Conservation (phyloP, 2,888 invertebrate species). For the Drosophila anceps region DNA sequence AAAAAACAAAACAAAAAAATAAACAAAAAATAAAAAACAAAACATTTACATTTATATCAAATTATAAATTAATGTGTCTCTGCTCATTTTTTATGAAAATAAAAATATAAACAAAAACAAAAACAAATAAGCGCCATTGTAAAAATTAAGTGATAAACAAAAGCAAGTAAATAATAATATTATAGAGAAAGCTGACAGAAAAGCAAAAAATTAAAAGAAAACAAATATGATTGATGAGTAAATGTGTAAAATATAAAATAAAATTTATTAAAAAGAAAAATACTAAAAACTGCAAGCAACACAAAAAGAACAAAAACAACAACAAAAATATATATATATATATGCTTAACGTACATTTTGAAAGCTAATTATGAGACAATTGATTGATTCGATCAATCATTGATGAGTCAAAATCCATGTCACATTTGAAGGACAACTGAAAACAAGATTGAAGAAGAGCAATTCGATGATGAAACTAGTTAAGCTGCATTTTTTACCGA, state of each 20-base stretch:
- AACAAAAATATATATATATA: neutral
- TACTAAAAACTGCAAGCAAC: constrained; percentile 33
- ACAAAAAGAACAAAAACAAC: constrained; percentile 15
- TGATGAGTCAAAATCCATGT: constrained; percentile 24
- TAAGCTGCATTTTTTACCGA: constrained; percentile 84
- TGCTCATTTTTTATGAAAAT: constrained; percentile 65
- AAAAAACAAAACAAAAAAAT: neutral
- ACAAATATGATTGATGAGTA: constrained; percentile 47
- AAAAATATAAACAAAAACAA: constrained; percentile 34
- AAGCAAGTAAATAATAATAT: constrained; percentile 69
- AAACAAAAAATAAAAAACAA: constrained; percentile 1
- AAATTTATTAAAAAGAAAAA: constrained; percentile 4
- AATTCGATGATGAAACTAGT: constrained; percentile 71
- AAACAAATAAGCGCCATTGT: constrained; percentile 83
- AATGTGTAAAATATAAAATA: constrained; percentile 52
- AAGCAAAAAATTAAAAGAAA: constrained; percentile 17
- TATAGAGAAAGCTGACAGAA: constrained; percentile 47
- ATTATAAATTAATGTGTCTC: constrained; percentile 59
- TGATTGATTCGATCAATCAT: constrained; percentile 22
- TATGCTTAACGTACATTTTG: constrained; percentile 40
- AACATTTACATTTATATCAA: constrained; percentile 47
- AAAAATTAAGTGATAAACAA: constrained; percentile 84
- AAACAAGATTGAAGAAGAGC: constrained; percentile 58
- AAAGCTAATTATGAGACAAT: constrained; percentile 58
- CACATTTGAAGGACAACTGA: constrained; percentile 48